phyloP scores from a whole-genome alignment of 2,797 vertebrate genomes.

The Catostomus latipinnis region DNA sequence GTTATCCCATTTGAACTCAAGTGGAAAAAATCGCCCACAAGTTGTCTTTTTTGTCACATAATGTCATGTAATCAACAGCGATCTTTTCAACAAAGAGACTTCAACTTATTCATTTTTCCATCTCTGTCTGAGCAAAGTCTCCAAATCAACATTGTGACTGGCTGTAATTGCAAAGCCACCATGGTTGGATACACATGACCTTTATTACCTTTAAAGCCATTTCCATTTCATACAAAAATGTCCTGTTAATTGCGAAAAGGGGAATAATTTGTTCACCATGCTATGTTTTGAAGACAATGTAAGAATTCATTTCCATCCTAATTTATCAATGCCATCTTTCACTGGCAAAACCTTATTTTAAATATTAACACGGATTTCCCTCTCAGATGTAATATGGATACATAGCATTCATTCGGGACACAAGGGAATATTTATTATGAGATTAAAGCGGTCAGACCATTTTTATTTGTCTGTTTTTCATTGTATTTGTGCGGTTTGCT shows the following conservation, averaged over 20 bases:
- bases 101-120: slow-evolving; percentile 76
- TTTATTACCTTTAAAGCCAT: slow-evolving; percentile 83
- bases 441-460: slow-evolving; percentile 14
- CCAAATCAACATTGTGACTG: slow-evolving; percentile 68
- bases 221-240: slow-evolving; percentile 80
- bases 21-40: slow-evolving; percentile 68
- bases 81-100: slow-evolving; percentile 80
- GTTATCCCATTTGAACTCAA: slow-evolving; percentile 58
- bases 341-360: slow-evolving; percentile 58
- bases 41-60: slow-evolving; percentile 73
- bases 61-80: slow-evolving; percentile 79
- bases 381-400: slow-evolving; percentile 72
- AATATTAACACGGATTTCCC: slow-evolving; percentile 61
- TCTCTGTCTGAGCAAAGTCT: slow-evolving; percentile 67
- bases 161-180: slow-evolving; percentile 80
- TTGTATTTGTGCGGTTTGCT: neutral
- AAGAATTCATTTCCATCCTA: slow-evolving; percentile 81
- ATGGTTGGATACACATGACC: slow-evolving; percentile 83
- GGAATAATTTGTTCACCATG: slow-evolving; percentile 68
- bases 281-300: slow-evolving; percentile 74
- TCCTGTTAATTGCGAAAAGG: slow-evolving; percentile 82
- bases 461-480: slow-evolving; percentile 10
- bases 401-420: slow-evolving; percentile 59
- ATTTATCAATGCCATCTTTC: slow-evolving; percentile 80
- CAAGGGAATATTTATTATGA: slow-evolving; percentile 14